These are phyloP conservation scores for Phenganax marumi DNA, from an alignment of 92 coral and sea anemone genomes.

Conservation along the genomic window DNA sequence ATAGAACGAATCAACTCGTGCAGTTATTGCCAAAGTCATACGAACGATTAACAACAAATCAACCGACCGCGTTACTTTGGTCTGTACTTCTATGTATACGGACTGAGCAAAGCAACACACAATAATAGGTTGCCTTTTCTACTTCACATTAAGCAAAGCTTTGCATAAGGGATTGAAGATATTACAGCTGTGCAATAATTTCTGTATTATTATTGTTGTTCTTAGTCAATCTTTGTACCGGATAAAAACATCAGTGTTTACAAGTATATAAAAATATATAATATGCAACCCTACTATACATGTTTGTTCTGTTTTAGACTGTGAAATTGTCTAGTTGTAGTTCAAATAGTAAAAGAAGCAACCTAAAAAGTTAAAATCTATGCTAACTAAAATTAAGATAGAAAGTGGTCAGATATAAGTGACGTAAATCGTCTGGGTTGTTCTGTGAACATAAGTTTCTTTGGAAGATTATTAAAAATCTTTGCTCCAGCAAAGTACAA, in stretches of 20 bases:
- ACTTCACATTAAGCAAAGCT: not conserved
- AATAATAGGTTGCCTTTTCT: not conserved
- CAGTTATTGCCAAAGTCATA: not conserved
- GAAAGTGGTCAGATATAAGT: conserved; percentile 1
- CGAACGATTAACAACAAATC: not conserved
- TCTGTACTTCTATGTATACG: no score
- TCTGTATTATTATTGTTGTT: not conserved
- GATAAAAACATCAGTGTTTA: conserved; percentile 10
- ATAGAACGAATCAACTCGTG: no score
- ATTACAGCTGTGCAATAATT: no score
- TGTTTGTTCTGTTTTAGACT: conserved; percentile 6
- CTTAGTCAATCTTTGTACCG: not conserved
- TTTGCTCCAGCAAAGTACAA: no score
- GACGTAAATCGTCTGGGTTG: not conserved
- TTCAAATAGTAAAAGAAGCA: not conserved
- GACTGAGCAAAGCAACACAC: not conserved
- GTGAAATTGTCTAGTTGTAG: not conserved
- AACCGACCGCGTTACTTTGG: no score
- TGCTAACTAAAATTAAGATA: not conserved
- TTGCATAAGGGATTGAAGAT: no score
- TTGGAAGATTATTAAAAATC: not conserved
- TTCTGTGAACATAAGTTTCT: not conserved
- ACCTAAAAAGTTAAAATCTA: conserved; percentile 6
- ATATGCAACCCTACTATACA: conserved; percentile 1
- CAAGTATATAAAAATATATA: not conserved